Evolutionary conservation across 2,888 invertebrate species (phyloP), one percentile per base, ranked within the genome.

Genomic region (Drosophila mimica): DNA sequence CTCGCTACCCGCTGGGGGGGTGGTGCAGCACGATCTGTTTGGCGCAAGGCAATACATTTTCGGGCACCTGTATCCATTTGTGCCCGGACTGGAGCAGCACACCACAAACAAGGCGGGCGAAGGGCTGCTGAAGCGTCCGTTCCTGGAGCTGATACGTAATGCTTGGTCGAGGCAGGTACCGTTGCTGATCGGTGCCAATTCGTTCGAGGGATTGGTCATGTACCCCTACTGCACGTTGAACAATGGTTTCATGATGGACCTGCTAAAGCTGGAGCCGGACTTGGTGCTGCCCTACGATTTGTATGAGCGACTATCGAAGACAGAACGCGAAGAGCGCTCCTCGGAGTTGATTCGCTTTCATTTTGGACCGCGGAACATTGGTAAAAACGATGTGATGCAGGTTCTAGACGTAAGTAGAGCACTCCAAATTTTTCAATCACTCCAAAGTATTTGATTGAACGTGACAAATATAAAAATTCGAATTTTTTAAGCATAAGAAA

Each of bases 271-370:
- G 7, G 57, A 82, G 4, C 76, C 91, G 0, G 51, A 64, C 1
- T 57, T 79, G 66, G 74, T 91, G 4, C 73, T 92, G 11, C 92
- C 92, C 13, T 56, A 83, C 4, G 92, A 91, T 4, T 56, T 92
- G 1, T 85, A 82, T n/a, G 38, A 25, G 25, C 56, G 6, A 13
- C 81, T 69, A 54, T 9, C 82, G 0, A 58, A 67, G 13, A 75
- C 72, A 9, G 64, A 82, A 2, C 84, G 76, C 0, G 66, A 67
- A 0, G 48, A 70, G 28, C 76, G 83, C 8, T 88, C 91, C 2
- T 58, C 73, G 2, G 88, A 90, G 36, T 84, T 94, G 31, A 91
- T 93, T 31, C 76, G 92, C 20, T 92, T 92, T 49, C 94, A 94
- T 81, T 94, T 93, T 77, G 93, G 92, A 0, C 76, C 86, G 0